These are phyloP conservation scores for Sebastes flavidus DNA, from an alignment of 2,797 vertebrate genomes.

Conservation along the genomic window DNA sequence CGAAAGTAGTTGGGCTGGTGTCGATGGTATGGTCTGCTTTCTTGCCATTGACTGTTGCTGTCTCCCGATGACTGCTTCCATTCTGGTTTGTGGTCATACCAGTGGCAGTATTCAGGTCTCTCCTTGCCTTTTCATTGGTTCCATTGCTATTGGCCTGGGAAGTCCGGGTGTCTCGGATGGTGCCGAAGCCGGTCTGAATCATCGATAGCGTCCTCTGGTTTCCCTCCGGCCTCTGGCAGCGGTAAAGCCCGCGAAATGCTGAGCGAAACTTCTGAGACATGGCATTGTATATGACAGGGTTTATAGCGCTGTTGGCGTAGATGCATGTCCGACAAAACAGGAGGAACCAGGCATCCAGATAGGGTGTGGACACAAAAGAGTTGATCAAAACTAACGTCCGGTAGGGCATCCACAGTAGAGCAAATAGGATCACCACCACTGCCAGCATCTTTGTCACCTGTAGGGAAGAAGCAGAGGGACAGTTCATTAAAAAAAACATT, in stretches of 20 bases:
- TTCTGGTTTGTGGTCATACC: constrained; percentile 29
- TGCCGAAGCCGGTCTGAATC: constrained; percentile 62
- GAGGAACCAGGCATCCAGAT: constrained; percentile 85
- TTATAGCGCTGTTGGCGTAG: constrained; percentile 88
- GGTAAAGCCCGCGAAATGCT: constrained; percentile 82
- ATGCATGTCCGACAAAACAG: constrained; percentile 85
- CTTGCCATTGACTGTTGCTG: constrained; percentile 4
- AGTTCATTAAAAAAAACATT: background rate
- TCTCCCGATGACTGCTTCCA: constrained; percentile 20
- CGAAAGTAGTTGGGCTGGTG: background rate
- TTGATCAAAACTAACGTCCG: constrained; percentile 85
- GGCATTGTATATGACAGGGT: constrained; percentile 87
- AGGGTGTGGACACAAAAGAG: constrained; percentile 83
- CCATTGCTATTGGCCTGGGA: constrained; percentile 45
- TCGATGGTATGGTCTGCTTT: background rate
- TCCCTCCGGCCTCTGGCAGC: constrained; percentile 65
- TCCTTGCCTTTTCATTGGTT: constrained; percentile 37
- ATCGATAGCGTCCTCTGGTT: constrained; percentile 62
- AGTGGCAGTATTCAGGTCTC: background rate
- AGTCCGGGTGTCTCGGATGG: constrained; percentile 51
- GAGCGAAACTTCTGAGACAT: constrained; percentile 88
- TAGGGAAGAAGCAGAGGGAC: background rate
- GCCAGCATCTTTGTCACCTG: constrained; percentile 88
- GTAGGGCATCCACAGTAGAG: constrained; percentile 87
- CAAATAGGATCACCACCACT: constrained; percentile 84